Base-by-base conservation (phyloP, 2,113 vertebrate species). In the Cranoglanis bouderius region DNA sequence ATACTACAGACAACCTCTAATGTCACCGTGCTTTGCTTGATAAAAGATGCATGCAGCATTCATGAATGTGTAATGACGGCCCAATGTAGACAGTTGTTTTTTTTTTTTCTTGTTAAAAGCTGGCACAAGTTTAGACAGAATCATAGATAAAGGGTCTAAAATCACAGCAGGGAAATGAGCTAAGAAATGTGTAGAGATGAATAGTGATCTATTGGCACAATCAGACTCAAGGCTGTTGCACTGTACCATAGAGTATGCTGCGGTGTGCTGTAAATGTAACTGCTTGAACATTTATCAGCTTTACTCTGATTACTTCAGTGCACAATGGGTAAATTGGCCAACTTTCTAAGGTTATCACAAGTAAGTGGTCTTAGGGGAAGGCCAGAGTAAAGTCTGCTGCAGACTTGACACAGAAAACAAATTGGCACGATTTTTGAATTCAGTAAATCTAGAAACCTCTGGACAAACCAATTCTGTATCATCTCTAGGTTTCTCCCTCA, bases 341-440 rank as follows among this genome's bases (percentile, higher is more conserved):
- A 57, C 78, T 26, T 63, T 77, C 7, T 61, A 51, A 29, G 49
- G 35, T 78, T 77, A 43, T 55, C 84, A 35, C 4, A 75, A 81
- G 57, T 70, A 78, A 88, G 80, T 80, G 57, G 49, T 86, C 84
- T 77, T 80, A 16, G 61, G 65, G 74, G 84, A 82, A 46, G 32
- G 61, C 43, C 32, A 43, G 35, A 26, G 63, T 74, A 72, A 74
- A 51, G n/a, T 55, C 85, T 59, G 29, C 43, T 70, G 19, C 21
- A 55, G 40, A 55, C 65, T 32, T 29, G 53, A 70, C 65, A 86
- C 35, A 49, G 18, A 61, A 80, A 85, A 74, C 35, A 82, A 74
- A 35, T 8, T 59, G 59, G n/a, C 32, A 13, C 24, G 82, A 26
- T 26, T 86, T 82, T 19, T 70, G 59, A 57, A 67, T 87, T 80